These are phyloP conservation scores for Ophioderma brevispina DNA, from an alignment of 35 echinoderm and acorn worm genomes.

Conservation along the genomic window DNA sequence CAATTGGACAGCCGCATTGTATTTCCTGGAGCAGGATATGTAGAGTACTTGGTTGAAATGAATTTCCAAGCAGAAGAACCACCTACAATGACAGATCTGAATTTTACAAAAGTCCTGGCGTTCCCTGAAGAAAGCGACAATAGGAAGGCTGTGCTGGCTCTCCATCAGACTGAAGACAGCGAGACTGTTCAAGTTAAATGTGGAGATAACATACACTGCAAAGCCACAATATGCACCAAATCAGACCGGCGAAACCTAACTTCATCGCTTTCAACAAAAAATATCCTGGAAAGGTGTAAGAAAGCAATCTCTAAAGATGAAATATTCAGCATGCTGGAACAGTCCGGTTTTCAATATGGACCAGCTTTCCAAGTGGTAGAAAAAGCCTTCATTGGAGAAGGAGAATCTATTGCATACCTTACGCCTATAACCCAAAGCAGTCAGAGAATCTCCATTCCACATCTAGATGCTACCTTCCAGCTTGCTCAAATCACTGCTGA, in stretches of 20 bases:
- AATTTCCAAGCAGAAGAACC: too few relatives aligned
- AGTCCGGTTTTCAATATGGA: conserved; percentile 62
- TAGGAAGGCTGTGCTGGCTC: too few relatives aligned
- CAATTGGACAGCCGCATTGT: conserved; percentile 33
- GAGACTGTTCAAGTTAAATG: too few relatives aligned
- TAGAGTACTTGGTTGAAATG: conserved; percentile 68
- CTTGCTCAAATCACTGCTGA: conserved; percentile 26
- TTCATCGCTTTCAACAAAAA: conserved; percentile 12
- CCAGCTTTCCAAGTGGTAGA: conserved; percentile 65
- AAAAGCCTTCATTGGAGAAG: conserved; percentile 63
- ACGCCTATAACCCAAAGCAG: conserved; percentile 53
- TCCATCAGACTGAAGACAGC: too few relatives aligned
- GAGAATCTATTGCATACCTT: conserved; percentile 60
- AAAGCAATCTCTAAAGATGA: conserved; percentile 34
- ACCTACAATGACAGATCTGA: too few relatives aligned
- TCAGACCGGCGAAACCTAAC: too few relatives aligned
- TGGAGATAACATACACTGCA: too few relatives aligned
- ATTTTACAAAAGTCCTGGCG: too few relatives aligned
- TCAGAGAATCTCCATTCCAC: conserved; percentile 65
- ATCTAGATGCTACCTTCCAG: conserved; percentile 77
- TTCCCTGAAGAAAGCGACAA: too few relatives aligned
- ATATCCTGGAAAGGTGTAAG: conserved; percentile 29
- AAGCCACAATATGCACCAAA: too few relatives aligned
- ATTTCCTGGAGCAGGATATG: conserved; percentile 70
- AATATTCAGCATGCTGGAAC: conserved; percentile 49